A percentile compares a stretch with the other conserved stretches of the same genome.
These are phyloP conservation scores for Cartodere bifasciata DNA, from an alignment of 2,888 invertebrate species.

Conservation along the genomic window DNA sequence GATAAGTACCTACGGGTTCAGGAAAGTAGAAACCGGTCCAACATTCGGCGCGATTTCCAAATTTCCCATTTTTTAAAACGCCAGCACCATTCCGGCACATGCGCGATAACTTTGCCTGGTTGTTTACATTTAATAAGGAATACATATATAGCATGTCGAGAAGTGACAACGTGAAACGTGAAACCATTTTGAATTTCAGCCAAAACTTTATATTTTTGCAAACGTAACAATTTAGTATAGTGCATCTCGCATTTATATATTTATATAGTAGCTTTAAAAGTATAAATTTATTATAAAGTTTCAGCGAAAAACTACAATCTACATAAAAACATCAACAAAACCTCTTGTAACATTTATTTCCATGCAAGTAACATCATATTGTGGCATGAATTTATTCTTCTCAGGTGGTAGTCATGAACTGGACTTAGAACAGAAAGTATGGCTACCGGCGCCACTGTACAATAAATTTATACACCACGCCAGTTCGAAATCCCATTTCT, in stretches of 20 bases:
- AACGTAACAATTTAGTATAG: background rate
- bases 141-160: conserved; percentile 32
- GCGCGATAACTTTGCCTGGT: conserved; percentile 20
- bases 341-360: conserved; percentile 18
- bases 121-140: conserved; percentile 30
- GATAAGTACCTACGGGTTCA: no score
- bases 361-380: conserved; percentile 21
- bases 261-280: no score
- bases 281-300: conserved; percentile 22
- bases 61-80: no score
- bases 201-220: conserved; percentile 21
- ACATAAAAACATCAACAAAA: conserved; percentile 28
- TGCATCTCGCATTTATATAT: background rate
- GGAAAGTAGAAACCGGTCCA: no score
- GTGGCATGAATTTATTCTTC: no score
- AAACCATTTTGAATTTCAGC: conserved; percentile 26
- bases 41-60: no score
- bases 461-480: no score
- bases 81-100: no score
- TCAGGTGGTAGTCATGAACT: no score
- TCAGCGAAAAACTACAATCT: conserved; percentile 25
- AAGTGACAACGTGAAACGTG: conserved; percentile 30
- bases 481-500: no score
- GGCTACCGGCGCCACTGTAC: no score
- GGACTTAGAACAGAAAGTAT: no score